Evolutionary conservation across 2,888 invertebrate species (phyloP).

Genomic region (Andricus curvator): DNA sequence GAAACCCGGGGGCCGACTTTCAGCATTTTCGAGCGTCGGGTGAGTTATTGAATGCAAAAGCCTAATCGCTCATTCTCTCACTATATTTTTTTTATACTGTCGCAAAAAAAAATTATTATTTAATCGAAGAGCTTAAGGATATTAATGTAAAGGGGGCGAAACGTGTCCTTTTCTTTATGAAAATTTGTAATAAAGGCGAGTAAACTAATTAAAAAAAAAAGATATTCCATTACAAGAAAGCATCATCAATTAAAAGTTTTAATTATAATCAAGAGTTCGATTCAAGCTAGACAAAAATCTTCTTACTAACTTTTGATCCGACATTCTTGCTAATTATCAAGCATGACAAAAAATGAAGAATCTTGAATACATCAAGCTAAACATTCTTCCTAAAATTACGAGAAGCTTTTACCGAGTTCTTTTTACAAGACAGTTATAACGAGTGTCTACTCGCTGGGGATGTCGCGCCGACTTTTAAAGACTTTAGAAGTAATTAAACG

Average conservation of each 20-base stretch:
- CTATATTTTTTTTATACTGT: too few relatives aligned
- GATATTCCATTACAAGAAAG: not conserved
- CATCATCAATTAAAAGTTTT: conserved; percentile 31
- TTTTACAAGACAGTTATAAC: conserved; percentile 26
- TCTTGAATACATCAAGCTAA: not conserved
- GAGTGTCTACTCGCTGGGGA: conserved; percentile 22
- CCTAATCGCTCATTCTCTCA: too few relatives aligned
- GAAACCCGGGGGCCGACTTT: too few relatives aligned
- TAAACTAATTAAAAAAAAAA: too few relatives aligned
- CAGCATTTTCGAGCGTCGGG: too few relatives aligned
- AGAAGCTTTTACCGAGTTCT: conserved; percentile 17
- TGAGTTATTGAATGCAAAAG: too few relatives aligned
- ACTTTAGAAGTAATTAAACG: conserved; percentile 44
- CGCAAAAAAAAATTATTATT: too few relatives aligned
- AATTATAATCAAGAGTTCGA: not conserved
- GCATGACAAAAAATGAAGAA: not conserved
- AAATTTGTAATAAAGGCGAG: too few relatives aligned
- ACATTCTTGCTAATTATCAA: not conserved
- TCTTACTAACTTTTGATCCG: not conserved
- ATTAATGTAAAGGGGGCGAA: too few relatives aligned
- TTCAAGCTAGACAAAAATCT: not conserved
- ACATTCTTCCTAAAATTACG: conserved; percentile 7
- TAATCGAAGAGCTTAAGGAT: too few relatives aligned
- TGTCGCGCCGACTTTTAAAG: conserved; percentile 38
- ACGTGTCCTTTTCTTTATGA: too few relatives aligned